Percentiles rank a stretch among this genome's conserved stretches.
Evolutionary conservation across 1,140 invertebrate species (phyloP).

Genomic region (honey bee (Apis mellifera)): DNA sequence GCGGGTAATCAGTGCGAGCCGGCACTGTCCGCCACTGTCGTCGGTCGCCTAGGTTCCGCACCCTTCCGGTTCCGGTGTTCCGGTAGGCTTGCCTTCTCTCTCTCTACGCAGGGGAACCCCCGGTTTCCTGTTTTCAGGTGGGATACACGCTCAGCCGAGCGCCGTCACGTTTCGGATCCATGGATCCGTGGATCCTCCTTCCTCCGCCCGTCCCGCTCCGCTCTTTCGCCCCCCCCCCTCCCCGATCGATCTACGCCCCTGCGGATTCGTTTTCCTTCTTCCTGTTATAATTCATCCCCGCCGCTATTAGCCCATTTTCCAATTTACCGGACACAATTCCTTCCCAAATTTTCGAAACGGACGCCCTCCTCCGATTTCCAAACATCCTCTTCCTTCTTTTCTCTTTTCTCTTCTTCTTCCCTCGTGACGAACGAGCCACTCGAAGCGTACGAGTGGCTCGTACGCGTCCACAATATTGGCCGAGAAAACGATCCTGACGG

Average conservation of each 20-base stretch:
- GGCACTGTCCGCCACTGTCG: slow-evolving; percentile 65
- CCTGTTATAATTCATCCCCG: background rate
- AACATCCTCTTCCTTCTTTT: background rate
- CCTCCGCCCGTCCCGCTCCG: slow-evolving; percentile 40
- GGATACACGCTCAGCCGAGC: slow-evolving; percentile 80
- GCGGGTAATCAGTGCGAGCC: slow-evolving; percentile 79
- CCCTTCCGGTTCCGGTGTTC: slow-evolving; percentile 81
- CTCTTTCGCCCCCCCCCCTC: background rate
- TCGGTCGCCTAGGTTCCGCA: slow-evolving; percentile 75
- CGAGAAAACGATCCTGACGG: background rate
- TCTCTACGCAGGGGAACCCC: slow-evolving; percentile 58
- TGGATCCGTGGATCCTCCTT: slow-evolving; percentile 65
- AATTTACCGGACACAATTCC: too few species aligned
- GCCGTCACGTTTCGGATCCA: slow-evolving; percentile 70
- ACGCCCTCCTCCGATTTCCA: background rate
- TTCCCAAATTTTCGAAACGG: background rate
- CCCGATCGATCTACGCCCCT: slow-evolving; percentile 29
- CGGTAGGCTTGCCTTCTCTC: slow-evolving; percentile 77
- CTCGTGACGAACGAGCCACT: too few species aligned
- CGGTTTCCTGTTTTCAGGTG: slow-evolving; percentile 77
- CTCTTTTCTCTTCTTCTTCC: too few species aligned
- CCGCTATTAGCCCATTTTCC: background rate
- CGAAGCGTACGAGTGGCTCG: too few species aligned
- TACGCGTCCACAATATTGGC: background rate
- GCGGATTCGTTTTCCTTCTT: slow-evolving; percentile 54